Percentiles rank a stretch among this genome's conserved stretches.
Evolutionary conservation across 2,113 vertebrate species (phyloP).

Genomic region (Rhinoptilus africanus): DNA sequence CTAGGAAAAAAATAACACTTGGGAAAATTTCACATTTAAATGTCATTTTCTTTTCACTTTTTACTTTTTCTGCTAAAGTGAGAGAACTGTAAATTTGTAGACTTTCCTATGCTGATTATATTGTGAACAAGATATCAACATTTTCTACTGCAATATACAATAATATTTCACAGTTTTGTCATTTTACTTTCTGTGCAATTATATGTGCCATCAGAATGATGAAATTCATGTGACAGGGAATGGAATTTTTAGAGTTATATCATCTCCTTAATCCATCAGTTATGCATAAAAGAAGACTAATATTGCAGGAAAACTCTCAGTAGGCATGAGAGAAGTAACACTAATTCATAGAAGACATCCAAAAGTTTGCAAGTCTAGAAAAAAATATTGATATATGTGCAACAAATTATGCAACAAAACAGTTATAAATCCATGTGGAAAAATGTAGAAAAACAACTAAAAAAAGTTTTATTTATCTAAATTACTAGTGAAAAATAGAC

Average conservation of each 20-base stretch:
- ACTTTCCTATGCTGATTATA: not conserved
- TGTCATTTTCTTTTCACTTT: not conserved
- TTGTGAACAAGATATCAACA: not conserved
- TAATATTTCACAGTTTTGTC: not conserved
- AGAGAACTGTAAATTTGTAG: not conserved
- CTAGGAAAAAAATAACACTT: not conserved
- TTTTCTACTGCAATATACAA: not conserved
- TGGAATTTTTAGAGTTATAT: not conserved
- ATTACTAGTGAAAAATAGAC: not conserved
- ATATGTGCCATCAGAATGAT: not conserved
- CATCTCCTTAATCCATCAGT: not conserved
- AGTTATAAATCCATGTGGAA: not conserved
- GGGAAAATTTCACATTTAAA: not conserved
- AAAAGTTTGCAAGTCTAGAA: not conserved
- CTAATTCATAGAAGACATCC: not conserved
- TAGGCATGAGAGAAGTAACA: not conserved
- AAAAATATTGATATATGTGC: not conserved
- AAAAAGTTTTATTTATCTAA: not conserved
- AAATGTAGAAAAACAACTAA: not conserved
- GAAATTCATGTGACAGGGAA: not conserved
- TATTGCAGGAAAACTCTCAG: not conserved
- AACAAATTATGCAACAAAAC: not conserved
- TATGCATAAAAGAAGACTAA: not conserved
- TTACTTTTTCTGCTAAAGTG: not conserved
- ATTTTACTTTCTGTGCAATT: not conserved